phyloP scores from a whole-genome alignment of 2,113 vertebrate genomes.

The Podarcis cretensis region DNA sequence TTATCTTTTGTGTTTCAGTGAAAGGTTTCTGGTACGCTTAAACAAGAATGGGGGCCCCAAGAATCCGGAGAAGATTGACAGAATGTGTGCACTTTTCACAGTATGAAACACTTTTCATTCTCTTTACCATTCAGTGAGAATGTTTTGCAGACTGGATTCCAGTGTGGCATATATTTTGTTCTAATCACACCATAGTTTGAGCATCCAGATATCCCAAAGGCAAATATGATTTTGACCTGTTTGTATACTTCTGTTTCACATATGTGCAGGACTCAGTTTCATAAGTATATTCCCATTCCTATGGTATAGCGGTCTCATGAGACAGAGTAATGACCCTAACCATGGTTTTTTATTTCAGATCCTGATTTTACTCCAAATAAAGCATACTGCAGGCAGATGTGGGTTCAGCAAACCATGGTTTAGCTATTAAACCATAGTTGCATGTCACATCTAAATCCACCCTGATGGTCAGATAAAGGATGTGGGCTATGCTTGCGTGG shows the following conservation, averaged over 20 bases:
- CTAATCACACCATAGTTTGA: not conserved
- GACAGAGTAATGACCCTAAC: not conserved
- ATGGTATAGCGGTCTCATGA: not conserved
- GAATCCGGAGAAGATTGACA: constrained; percentile 95
- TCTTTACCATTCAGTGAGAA: constrained; percentile 31
- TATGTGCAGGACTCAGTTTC: not conserved
- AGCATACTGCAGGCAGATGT: not conserved
- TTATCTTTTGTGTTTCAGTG: constrained; percentile 80
- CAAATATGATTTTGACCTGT: not conserved
- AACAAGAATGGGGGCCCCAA: constrained; percentile 97
- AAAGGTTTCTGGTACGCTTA: constrained; percentile 96
- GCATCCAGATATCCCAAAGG: not conserved
- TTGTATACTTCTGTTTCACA: not conserved
- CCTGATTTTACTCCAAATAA: not conserved
- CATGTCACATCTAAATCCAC: not conserved
- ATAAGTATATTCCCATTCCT: not conserved
- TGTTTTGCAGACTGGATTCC: constrained; percentile 2
- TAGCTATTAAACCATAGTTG: not conserved
- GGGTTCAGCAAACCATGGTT: not conserved
- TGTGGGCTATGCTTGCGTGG: too few relatives aligned
- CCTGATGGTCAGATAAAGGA: too few relatives aligned
- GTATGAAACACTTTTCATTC: constrained; percentile 76
- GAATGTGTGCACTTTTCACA: constrained; percentile 95
- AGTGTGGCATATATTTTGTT: not conserved
- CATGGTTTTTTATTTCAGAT: not conserved